Evolutionary conservation across 2,113 vertebrate genomes (phyloP), one percentile per base, ranked within the genome.

Genomic region (Nothobranchius kuhntae): DNA sequence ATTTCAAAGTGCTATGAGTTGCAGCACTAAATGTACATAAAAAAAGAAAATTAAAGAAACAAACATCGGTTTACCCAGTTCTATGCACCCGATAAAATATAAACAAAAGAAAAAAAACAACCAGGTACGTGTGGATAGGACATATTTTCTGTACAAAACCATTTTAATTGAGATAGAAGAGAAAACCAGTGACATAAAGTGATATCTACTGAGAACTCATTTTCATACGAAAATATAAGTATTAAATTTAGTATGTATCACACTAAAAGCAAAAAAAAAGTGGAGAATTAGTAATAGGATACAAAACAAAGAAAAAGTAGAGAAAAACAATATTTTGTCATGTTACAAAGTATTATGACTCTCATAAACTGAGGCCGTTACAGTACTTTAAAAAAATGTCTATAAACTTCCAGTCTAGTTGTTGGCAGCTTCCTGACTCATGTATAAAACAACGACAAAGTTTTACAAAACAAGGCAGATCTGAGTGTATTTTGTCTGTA

Each of bases 221-320:
- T 99, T 98, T 98, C 97, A 98, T 98, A 99, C 96, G 97, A 99
- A 99, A 99, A 99, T 99, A 99, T 98, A 99, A 96, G 96, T 97
- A 96, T 98, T 94, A 96, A 97, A 97, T 98, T 96, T 99, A 98
- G 96, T 96, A 98, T 98, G 96, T 98, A 95, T 98, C 95, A 98
- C 96, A 98, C 97, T 98, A 98, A 98, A 98, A 89, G 95, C 94
- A 95, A 96, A 96, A 95, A 97, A 96, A 95, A 96, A 94, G 95
- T 96, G 95, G 96, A 95, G 95, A 96, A 98, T 98, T 98, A 98
- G 97, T 98, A 96, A 95, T 95, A 95, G 95, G 95, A 92, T 94
- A 95, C 88, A 88, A 85, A 86, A 90, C 78, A 91, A 88, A 91
- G 86, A 73, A 86, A 80, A 72, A 61, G 56, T 82, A 73, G 73